Percentiles rank a stretch among this genome's conserved stretches.
Conservation (phyloP, 2,113 vertebrate species). For the Corvus hawaiiensis region DNA sequence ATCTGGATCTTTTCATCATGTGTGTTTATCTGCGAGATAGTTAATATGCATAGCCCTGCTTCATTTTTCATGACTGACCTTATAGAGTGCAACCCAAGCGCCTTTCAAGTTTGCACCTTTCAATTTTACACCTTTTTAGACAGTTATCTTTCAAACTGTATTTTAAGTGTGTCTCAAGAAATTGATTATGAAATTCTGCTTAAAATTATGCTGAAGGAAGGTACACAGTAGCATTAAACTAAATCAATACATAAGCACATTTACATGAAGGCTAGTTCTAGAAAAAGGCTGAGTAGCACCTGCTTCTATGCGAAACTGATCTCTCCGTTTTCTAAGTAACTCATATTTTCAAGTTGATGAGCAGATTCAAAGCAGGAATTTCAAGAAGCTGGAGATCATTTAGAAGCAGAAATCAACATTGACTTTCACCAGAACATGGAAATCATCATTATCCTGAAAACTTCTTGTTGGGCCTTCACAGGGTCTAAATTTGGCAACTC, state of each 20-base stretch:
- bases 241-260: not conserved
- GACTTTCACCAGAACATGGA: not conserved
- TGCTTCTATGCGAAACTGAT: not conserved
- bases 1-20: not conserved
- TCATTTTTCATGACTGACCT: not conserved
- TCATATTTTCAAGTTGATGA: not conserved
- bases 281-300: not conserved
- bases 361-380: not conserved
- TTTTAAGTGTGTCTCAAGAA: not conserved
- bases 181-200: not conserved
- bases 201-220: not conserved
- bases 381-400: not conserved
- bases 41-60: not conserved
- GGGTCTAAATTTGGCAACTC: not conserved
- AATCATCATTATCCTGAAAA: not conserved
- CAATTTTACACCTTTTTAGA: not conserved
- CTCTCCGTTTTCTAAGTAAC: not conserved
- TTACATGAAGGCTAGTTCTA: not conserved
- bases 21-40: not conserved
- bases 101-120: not conserved
- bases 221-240: not conserved
- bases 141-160: not conserved
- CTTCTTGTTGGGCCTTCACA: not conserved
- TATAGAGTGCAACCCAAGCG: not conserved
- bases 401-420: not conserved